Evolutionary conservation across 2,888 invertebrate species (phyloP), one percentile per base, ranked within the genome.

Genomic region (Tiliacea aurago): DNA sequence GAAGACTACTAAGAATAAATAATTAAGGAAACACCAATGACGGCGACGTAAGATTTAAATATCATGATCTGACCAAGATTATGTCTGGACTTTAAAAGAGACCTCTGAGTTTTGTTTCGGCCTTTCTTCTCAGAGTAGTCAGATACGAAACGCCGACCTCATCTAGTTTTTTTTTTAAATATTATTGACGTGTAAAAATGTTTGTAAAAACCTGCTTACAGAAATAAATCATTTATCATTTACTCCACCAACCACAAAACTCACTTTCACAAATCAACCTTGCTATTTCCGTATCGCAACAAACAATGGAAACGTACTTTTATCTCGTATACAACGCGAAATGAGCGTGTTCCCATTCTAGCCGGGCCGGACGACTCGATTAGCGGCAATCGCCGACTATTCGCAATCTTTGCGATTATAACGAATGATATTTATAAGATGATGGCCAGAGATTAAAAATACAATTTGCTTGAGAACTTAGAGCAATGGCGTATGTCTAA

Each of bases 271-370:
- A 77, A 80, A 69, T 37, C 23, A 77, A 73, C 67, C 70, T 84
- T 85, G 59, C 66, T 69, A 18, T 47, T 53, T 70, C 9, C 80
- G 76, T 75, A 37, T 5, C 79, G 76, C 74, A 4, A 3, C 13
- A 28, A 33, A 82, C 86, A 92, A 86, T 87, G 94, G 84, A 90
- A 79, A 89, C 90, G 83, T 82, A 80, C 83, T 75, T 73, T 77
- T 80, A 87, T 89, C 90, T 90, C 89, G 85, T 84, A 86, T 87
- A 90, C 87, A 89, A 87, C 85, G 92, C 91, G 90, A 92, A 93
- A 90, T 88, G 91, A 91, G 88, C 90, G 88, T 87, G 92, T 89
- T 91, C 92, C 88, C 91, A 93, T 93, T 92, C 88, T 88, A 88
- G 87, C 79, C 88, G 87, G 77, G 87, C 89, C 89, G 86, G 84